Evolutionary conservation across 1,140 invertebrate species (phyloP).

Genomic region (Manduca sexta): DNA sequence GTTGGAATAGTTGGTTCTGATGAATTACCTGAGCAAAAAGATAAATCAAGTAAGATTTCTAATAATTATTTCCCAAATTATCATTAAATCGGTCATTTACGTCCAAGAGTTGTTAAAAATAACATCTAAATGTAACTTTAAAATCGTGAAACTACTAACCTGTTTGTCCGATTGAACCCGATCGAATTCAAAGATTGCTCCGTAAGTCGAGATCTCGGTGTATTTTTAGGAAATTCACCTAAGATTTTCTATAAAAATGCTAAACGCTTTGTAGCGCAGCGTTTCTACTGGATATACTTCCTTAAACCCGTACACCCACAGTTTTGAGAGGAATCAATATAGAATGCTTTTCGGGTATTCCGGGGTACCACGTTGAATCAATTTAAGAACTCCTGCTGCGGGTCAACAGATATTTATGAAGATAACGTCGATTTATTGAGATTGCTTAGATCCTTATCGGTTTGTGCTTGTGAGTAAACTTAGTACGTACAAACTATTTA

Average conservation of each 20-base stretch:
- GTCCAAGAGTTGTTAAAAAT: too few relatives aligned
- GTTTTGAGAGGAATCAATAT: slow-evolving; percentile 31
- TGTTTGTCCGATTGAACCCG: too few relatives aligned
- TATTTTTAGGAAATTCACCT: background rate
- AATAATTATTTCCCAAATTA: too few relatives aligned
- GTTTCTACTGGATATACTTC: background rate
- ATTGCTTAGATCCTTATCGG: slow-evolving; percentile 15
- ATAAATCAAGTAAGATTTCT: too few relatives aligned
- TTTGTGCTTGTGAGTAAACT: background rate
- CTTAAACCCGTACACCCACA: background rate
- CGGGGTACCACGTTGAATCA: slow-evolving; percentile 60
- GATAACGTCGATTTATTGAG: slow-evolving; percentile 50
- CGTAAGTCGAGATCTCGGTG: too few relatives aligned
- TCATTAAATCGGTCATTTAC: too few relatives aligned
- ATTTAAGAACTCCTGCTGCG: slow-evolving; percentile 58
- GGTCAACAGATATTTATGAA: slow-evolving; percentile 59
- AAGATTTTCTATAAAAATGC: background rate
- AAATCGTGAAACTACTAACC: too few relatives aligned
- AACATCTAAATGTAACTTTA: too few relatives aligned
- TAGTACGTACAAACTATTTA: background rate
- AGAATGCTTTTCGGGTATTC: slow-evolving; percentile 41
- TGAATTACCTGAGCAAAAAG: too few relatives aligned
- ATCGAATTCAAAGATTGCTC: too few relatives aligned
- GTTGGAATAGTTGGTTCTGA: too few relatives aligned
- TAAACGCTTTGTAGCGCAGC: background rate